These are phyloP conservation scores for Drosophila picticornis DNA, from an alignment of 2,888 invertebrate genomes.

Conservation along the genomic window DNA sequence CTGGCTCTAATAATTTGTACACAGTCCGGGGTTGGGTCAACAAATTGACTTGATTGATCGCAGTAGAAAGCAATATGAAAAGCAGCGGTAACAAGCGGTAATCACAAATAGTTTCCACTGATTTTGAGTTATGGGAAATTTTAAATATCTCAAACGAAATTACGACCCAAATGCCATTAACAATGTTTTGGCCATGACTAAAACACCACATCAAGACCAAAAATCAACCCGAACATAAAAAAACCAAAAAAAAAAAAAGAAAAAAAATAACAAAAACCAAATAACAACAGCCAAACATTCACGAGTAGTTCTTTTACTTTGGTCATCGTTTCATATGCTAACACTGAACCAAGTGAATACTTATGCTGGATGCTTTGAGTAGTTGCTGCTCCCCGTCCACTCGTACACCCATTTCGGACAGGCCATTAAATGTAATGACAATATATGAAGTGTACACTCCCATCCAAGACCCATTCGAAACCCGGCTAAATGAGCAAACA, in stretches of 20 bases:
- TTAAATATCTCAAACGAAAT: constrained; percentile 69
- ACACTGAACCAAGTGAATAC: constrained; percentile 47
- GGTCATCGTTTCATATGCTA: constrained; percentile 55
- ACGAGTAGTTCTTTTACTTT: constrained; percentile 36
- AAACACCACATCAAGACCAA: constrained; percentile 37
- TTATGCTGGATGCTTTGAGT: constrained; percentile 38
- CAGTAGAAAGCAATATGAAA: constrained; percentile 73
- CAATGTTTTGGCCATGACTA: constrained; percentile 66
- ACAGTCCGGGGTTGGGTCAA: constrained; percentile 55
- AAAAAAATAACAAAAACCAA: constrained; percentile 20
- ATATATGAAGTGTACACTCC: constrained; percentile 60
- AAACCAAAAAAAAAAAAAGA: background rate
- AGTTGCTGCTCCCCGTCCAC: constrained; percentile 32
- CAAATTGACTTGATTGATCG: constrained; percentile 77
- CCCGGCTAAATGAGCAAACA: constrained; percentile 51
- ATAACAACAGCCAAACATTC: constrained; percentile 31
- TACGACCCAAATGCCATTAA: constrained; percentile 80
- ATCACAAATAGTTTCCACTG: constrained; percentile 82
- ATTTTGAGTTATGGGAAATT: constrained; percentile 83
- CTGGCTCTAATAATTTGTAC: constrained; percentile 54
- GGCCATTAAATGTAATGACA: constrained; percentile 83
- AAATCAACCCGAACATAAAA: constrained; percentile 26
- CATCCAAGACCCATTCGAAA: background rate
- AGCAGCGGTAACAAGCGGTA: constrained; percentile 76
- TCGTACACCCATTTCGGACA: constrained; percentile 52